Evolutionary conservation across 2,888 invertebrate genomes (phyloP), one percentile per base, ranked within the genome.

Genomic region (Acleris sparsana): DNA sequence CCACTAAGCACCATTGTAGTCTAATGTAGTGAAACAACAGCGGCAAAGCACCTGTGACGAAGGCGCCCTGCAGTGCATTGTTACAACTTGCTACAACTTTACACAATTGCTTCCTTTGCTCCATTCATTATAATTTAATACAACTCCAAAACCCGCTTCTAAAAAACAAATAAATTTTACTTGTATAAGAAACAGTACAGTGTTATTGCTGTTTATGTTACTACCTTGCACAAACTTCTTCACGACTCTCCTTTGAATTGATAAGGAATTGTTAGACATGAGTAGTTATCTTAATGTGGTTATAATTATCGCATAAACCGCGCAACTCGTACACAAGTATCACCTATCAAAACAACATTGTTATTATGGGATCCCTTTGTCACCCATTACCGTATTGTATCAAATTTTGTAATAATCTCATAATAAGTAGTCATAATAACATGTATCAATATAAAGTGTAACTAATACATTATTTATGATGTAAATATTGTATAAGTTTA

Each of bases 21-120:
- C 63, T 77, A 80, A 82, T 77, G 80, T 80, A 73, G 75, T 69
- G 75, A 78, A 74, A 80, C 74, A 77, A 75, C 70, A 70, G 69
- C 71, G 65, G 65, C 70, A 70, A 72, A 72, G 74, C 80, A 82
- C 77, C 77, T 75, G 70, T 62, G 70, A 70, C 66, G 66, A 11
- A 58, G 33, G 59, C 22, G 16, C 43, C 44, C 55, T 33, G 53
- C 33, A 33, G 7, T 49, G 55, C 70, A 63, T 70, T 71, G 67
- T 62, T 73, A 63, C 58, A 57, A 67, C 62, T 61, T 70, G 71
- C 53, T 60, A 51, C 59, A 66, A 66, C 66, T 62, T 66, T 57
- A 17, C 56, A 57, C 66, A 57, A 61, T 49, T 62, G 57, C 56
- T 65, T 66, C 66, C 66, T 66, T 62, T 48, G 52, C 43, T 39